These are phyloP conservation scores for Enoplosus armatus DNA, from an alignment of 2,797 vertebrate genomes.

Conservation along the genomic window DNA sequence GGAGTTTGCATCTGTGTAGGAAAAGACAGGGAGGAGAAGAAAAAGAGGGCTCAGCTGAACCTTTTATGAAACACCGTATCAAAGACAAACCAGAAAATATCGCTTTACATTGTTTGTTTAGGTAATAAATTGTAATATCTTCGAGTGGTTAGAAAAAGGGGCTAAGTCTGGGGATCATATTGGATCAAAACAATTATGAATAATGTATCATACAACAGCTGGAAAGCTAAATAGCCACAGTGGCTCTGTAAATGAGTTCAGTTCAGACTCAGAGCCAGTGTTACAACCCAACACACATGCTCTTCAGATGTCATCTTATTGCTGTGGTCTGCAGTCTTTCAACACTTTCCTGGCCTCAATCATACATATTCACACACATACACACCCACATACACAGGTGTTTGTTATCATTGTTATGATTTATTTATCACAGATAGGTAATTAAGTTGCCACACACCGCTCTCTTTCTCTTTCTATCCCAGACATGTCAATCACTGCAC, in stretches of 20 bases:
- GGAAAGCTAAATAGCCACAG: slow-evolving; percentile 13
- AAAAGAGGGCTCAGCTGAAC: slow-evolving; percentile 30
- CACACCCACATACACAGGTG: slow-evolving; percentile 15
- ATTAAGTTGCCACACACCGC: slow-evolving; percentile 8
- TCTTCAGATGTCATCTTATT: slow-evolving; percentile 14
- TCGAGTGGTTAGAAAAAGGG: slow-evolving; percentile 11
- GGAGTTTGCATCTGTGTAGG: slow-evolving; percentile 44
- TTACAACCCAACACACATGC: neutral
- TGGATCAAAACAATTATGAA: slow-evolving; percentile 44
- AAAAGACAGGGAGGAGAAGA: slow-evolving; percentile 27
- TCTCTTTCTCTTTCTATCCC: neutral
- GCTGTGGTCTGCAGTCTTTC: slow-evolving; percentile 4
- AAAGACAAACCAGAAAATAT: slow-evolving; percentile 53
- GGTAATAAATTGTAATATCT: slow-evolving; percentile 44
- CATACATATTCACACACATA: slow-evolving; percentile 23
- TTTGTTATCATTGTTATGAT: neutral
- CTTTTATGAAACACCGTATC: slow-evolving; percentile 46
- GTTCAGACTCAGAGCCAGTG: neutral
- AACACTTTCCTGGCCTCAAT: neutral
- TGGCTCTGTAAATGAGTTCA: slow-evolving; percentile 8
- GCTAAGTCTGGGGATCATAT: slow-evolving; percentile 19
- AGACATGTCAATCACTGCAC: slow-evolving; percentile 35
- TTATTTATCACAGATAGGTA: slow-evolving; percentile 10
- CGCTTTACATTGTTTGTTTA: slow-evolving; percentile 50
- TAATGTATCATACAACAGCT: slow-evolving; percentile 33